phyloP scores from a whole-genome alignment of 2,888 invertebrate genomes.

The Nipponacmea schrenckii region DNA sequence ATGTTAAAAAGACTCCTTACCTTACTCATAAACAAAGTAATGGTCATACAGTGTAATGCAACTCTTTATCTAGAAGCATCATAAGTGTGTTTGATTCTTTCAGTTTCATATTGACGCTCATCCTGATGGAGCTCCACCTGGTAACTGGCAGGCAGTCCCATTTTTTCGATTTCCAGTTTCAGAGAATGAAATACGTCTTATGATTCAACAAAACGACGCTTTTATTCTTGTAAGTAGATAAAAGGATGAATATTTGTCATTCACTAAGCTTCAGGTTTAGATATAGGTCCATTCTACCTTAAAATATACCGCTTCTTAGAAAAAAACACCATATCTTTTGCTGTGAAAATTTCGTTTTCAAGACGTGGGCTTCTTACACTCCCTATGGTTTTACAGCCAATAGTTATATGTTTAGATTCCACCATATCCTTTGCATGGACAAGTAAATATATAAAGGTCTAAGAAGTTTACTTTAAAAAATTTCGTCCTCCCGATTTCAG shows the following conservation, averaged over 20 bases:
- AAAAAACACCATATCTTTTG: too few relatives aligned
- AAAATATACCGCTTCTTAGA: too few relatives aligned
- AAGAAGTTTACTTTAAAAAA: too few relatives aligned
- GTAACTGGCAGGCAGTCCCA: conserved; percentile 33
- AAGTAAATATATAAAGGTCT: too few relatives aligned
- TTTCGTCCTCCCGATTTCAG: conserved; percentile 31
- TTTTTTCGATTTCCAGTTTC: conserved; percentile 38
- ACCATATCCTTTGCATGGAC: too few relatives aligned
- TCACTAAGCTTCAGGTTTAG: not conserved
- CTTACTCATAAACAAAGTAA: too few relatives aligned
- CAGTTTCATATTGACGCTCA: conserved; percentile 55
- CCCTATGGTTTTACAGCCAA: too few relatives aligned
- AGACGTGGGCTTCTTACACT: too few relatives aligned
- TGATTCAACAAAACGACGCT: conserved; percentile 48
- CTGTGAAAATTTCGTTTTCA: too few relatives aligned
- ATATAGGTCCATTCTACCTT: not conserved
- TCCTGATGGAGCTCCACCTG: conserved; percentile 40
- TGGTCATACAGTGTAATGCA: too few relatives aligned
- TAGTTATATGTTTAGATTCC: too few relatives aligned
- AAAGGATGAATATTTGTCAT: not conserved
- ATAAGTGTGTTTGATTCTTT: not conserved
- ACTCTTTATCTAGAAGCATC: not conserved
- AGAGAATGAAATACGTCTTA: conserved; percentile 30
- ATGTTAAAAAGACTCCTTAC: too few relatives aligned
- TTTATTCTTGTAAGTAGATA: conserved; percentile 45